Conservation (phyloP, 2,888 invertebrate species). For the Frankliniella intonsa region DNA sequence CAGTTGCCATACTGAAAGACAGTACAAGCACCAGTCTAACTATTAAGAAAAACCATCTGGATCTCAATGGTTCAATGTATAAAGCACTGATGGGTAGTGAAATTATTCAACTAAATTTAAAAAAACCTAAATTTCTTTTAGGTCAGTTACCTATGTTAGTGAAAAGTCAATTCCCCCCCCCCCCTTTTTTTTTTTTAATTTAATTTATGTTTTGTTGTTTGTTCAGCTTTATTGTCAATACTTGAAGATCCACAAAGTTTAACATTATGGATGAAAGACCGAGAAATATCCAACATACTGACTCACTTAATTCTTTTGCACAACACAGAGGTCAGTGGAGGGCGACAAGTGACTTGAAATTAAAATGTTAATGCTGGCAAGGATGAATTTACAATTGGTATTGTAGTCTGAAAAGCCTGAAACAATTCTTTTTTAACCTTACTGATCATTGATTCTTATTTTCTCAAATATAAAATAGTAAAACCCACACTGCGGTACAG, state of each 20-base stretch:
- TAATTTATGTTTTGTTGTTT: background rate
- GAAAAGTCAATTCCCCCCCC: background rate
- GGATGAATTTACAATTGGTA: no score
- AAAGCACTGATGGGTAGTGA: slow-evolving; percentile 1
- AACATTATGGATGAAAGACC: background rate
- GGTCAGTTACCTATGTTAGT: background rate
- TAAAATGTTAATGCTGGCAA: background rate
- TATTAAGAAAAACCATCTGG: background rate
- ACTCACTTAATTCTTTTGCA: background rate
- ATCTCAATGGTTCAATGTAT: background rate
- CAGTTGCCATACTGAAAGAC: background rate
- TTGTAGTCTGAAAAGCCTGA: no score
- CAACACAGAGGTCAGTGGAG: background rate
- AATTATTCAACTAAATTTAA: background rate
- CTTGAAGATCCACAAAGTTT: background rate
- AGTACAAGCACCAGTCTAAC: no score
- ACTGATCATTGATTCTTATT: background rate
- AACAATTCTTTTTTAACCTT: no score
- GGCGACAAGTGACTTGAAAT: background rate
- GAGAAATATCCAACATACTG: background rate
- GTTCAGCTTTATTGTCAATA: background rate
- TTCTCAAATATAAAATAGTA: background rate
- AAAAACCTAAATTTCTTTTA: background rate
- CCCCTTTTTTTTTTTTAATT: background rate
- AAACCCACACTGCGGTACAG: no score